These are phyloP conservation scores for Deilephila porcellus DNA, from an alignment of 2,888 invertebrate genomes.

Conservation along the genomic window DNA sequence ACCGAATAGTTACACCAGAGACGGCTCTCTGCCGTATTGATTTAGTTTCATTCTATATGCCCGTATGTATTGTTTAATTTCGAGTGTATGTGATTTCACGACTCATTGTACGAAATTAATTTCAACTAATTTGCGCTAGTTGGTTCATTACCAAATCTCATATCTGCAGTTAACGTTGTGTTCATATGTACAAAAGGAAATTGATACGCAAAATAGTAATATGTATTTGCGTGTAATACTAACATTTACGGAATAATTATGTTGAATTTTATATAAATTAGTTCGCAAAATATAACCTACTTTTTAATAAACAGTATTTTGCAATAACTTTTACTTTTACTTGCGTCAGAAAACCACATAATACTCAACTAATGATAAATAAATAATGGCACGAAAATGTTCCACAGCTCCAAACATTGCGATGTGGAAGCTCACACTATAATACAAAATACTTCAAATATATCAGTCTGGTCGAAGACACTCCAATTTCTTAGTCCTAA, in stretches of 20 bases:
- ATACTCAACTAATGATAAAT: neutral
- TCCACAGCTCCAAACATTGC: conserved; percentile 11
- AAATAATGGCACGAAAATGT: neutral
- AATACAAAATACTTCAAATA: conserved; percentile 72
- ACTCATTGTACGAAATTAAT: neutral
- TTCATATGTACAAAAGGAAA: too few relatives aligned
- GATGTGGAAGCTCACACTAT: conserved; percentile 29
- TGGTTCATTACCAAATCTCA: too few relatives aligned
- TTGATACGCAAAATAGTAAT: too few relatives aligned
- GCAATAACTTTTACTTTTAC: too few relatives aligned
- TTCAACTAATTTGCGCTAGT: neutral
- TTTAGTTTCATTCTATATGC: neutral
- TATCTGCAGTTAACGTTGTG: too few relatives aligned
- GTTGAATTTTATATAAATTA: too few relatives aligned
- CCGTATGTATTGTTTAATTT: neutral
- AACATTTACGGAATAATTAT: too few relatives aligned
- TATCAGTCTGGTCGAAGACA: conserved; percentile 79
- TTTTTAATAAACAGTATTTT: too few relatives aligned
- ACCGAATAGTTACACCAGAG: conserved; percentile 23
- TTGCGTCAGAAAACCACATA: neutral
- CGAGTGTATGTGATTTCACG: neutral
- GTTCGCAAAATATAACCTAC: too few relatives aligned
- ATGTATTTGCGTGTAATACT: too few relatives aligned
- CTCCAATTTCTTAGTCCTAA: conserved; percentile 83
- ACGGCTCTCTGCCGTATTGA: neutral